phyloP scores from a whole-genome alignment of 2,113 vertebrate species.

The Elanus axillaris region DNA sequence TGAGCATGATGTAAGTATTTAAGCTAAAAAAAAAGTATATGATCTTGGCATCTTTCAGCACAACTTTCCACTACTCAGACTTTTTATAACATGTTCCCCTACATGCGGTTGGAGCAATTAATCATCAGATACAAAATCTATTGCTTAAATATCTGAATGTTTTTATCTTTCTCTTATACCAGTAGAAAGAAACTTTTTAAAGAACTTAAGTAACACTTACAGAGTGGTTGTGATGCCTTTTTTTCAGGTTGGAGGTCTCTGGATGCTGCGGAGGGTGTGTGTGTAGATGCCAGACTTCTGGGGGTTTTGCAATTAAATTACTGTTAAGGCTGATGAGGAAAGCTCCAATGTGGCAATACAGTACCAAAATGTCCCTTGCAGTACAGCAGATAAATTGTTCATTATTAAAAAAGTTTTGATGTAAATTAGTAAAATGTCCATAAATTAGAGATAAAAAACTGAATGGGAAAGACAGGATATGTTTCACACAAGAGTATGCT shows the following conservation, averaged over 20 bases:
- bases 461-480: neutral
- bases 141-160: neutral
- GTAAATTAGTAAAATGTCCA: neutral
- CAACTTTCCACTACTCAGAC: neutral
- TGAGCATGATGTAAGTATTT: neutral
- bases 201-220: neutral
- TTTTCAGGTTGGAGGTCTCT: neutral
- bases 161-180: neutral
- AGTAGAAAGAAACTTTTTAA: neutral
- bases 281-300: neutral
- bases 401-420: neutral
- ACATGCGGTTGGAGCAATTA: neutral
- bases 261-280: neutral
- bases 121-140: neutral
- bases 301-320: neutral
- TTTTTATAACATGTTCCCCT: neutral
- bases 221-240: neutral
- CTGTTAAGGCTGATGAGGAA: neutral
- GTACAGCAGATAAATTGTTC: neutral
- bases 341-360: neutral
- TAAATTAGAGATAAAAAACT: neutral
- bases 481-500: neutral
- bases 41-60: neutral
- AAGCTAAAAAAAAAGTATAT: neutral
- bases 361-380: neutral